Evolutionary conservation across 2,113 vertebrate species (phyloP).

Genomic region (Indicator indicator): DNA sequence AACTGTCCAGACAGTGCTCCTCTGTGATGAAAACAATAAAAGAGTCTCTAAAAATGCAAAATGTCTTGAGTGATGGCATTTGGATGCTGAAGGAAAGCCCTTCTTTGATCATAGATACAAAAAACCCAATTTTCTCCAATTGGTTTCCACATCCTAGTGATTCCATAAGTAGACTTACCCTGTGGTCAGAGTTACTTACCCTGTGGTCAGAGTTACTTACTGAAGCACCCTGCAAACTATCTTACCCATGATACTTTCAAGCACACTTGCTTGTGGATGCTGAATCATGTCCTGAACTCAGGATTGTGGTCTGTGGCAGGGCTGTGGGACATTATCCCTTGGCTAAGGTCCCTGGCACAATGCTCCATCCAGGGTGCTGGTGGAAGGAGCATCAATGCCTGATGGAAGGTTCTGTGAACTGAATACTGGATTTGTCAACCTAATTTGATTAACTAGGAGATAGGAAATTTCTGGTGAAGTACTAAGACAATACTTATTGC

Average conservation of each 20-base stretch:
- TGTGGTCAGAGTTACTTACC: neutral
- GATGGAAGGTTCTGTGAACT: neutral
- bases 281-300: neutral
- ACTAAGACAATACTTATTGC: neutral
- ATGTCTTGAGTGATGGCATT: neutral
- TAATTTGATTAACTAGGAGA: neutral
- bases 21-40: neutral
- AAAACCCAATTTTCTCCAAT: neutral
- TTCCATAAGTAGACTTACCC: neutral
- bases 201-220: neutral
- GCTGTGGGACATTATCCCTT: neutral
- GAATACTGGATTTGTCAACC: neutral
- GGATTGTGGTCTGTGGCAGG: neutral
- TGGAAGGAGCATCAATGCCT: neutral
- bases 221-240: neutral
- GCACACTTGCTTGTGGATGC: neutral
- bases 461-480: neutral
- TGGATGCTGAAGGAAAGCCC: neutral
- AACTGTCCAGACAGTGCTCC: neutral
- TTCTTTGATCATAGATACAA: neutral
- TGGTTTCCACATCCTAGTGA: neutral
- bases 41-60: neutral
- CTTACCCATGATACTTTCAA: fast-evolving
- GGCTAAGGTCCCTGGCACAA: neutral
- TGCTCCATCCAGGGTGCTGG: neutral